These are phyloP conservation scores for Micrasema minimum DNA, from an alignment of 1,140 invertebrate species.

Conservation along the genomic window DNA sequence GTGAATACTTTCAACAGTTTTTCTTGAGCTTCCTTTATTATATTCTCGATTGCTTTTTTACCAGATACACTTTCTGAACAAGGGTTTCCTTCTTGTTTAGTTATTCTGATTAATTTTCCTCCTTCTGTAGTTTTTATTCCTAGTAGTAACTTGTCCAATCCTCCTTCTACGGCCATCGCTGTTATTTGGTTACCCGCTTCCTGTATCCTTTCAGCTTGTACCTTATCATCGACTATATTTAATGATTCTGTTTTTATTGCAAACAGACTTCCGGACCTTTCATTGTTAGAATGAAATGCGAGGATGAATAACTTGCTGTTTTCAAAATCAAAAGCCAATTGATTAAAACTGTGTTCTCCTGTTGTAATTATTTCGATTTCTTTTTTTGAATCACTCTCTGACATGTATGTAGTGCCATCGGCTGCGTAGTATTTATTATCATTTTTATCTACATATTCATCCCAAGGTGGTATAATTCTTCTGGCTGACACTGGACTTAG, in stretches of 20 bases:
- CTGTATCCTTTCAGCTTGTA: neutral
- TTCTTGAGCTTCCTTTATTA: neutral
- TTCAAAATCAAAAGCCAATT: conserved; percentile 20
- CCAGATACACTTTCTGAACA: neutral
- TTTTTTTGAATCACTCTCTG: conserved; percentile 1
- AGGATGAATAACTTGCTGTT: conserved; percentile 24
- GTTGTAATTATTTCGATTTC: conserved; percentile 37
- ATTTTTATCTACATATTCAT: conserved; percentile 15
- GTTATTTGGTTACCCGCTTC: neutral
- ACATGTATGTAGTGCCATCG: conserved; percentile 24
- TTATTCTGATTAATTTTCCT: neutral
- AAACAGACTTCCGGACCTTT: conserved; percentile 16
- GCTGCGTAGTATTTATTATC: conserved; percentile 27
- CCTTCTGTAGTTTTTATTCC: neutral
- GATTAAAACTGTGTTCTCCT: conserved; percentile 28
- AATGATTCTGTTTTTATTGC: conserved; percentile 16
- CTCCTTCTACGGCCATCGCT: neutral
- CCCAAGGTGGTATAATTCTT: conserved; percentile 12
- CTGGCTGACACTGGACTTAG: neutral
- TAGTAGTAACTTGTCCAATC: neutral
- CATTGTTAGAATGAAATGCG: neutral
- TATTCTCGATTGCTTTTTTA: neutral
- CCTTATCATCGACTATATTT: neutral
- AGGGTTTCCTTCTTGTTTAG: conserved; percentile 5
- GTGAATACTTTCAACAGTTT: neutral